These are phyloP conservation scores for Axinella damicornis DNA, from an alignment of 37 sponge, comb jelly and placozoan species.

Conservation along the genomic window DNA sequence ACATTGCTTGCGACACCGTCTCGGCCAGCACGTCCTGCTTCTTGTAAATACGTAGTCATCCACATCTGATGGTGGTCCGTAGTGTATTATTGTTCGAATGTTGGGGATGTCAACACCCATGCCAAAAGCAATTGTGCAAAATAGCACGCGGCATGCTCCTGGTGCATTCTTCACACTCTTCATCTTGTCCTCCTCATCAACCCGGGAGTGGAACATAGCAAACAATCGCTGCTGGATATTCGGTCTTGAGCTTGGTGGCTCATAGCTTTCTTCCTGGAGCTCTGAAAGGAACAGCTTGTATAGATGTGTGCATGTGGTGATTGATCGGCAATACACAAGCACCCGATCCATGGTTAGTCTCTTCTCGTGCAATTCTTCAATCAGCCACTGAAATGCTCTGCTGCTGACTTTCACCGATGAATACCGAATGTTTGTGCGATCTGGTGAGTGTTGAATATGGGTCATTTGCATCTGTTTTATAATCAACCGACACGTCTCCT, in stretches of 20 bases:
- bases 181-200: conserved; percentile 14
- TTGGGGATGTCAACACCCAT: conserved; percentile 32
- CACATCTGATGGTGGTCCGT: conserved; percentile 12
- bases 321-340: too few relatives aligned
- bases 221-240: not conserved
- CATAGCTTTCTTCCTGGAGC: not conserved
- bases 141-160: conserved; percentile 15
- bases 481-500: too few relatives aligned
- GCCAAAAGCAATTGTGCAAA: conserved; percentile 31
- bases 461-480: too few relatives aligned
- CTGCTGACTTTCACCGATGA: too few relatives aligned
- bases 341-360: too few relatives aligned
- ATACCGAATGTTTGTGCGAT: too few relatives aligned
- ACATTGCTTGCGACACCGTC: conserved; percentile 1
- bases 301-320: too few relatives aligned
- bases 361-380: too few relatives aligned
- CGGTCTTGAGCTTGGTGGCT: not conserved
- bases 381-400: too few relatives aligned
- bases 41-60: conserved; percentile 36
- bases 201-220: conserved; percentile 23
- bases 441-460: too few relatives aligned
- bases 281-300: not conserved
- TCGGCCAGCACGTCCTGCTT: conserved; percentile 5
- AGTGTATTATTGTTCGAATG: conserved; percentile 18
- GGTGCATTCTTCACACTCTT: not conserved